Base-by-base conservation (phyloP, 1,140 invertebrate species). In the Palaemon carinicauda region DNA sequence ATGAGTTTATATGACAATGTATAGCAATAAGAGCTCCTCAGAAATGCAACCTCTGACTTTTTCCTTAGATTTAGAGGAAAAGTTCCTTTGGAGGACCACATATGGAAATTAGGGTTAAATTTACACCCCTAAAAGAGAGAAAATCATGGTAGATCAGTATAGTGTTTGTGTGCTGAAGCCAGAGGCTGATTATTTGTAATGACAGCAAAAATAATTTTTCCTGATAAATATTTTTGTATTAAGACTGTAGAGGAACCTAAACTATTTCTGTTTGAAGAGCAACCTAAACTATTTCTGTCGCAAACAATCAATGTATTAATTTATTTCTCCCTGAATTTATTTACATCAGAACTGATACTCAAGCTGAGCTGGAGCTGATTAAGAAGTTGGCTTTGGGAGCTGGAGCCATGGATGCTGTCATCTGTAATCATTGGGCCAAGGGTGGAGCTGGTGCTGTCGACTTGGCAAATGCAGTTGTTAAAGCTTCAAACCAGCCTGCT, bases 361-460 rank as follows among this genome's bases (percentile, higher is more conserved):
- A 93, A 88, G 94, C 94, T 0, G 99, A 99, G 93, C 92, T 99
- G 71, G 93, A 96, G 74, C 89, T 99, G 29, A 93, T 99, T 0
- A 94, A 94, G 90, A 91, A 95, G 89, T 94, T 94, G 69, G 94
- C 96, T 0, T 89, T 94, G 27, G 91, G 94, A 88, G 94, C 94
- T 89, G 98, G 98, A 52, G 98, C 98, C 0, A 95, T 94, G 91
- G 94, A 95, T 91, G 97, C 97, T 5, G 95, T 99, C 14, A 91
- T 98, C 33, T 97, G 96, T 90, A 94, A 94, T 79, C 97, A 99
- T 91, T 99, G 97, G 97, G 94, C 96, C 0, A 92, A 95, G 89
- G 99, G 98, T 88, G 98, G 98, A 10, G 91, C 92, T 9, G 99
- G 99, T 27, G 98, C 98, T 0, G 85, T 94, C 2, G 94, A 95